Conservation (phyloP, 2,888 invertebrate genomes). For the Sinhomidia bicolor region DNA sequence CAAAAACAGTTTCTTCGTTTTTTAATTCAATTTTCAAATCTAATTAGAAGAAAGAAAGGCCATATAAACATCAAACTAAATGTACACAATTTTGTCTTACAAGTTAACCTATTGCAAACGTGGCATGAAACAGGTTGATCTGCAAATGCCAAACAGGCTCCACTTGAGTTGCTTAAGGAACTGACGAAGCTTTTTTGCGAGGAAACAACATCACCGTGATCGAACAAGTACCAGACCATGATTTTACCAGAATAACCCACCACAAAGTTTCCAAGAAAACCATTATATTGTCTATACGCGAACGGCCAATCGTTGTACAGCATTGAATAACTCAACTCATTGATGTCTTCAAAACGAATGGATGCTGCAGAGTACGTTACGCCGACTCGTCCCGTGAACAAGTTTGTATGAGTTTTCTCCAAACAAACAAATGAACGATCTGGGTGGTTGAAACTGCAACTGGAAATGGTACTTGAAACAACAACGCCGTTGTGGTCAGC, state of each 20-base stretch:
- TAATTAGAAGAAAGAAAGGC: too few relatives aligned
- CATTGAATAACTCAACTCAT: conserved; percentile 4
- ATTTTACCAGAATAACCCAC: conserved; percentile 73
- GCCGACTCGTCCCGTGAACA: conserved; percentile 73
- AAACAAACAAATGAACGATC: conserved; percentile 73
- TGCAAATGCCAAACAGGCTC: background rate
- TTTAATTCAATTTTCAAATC: too few relatives aligned
- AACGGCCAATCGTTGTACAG: conserved; percentile 30
- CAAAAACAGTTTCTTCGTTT: background rate
- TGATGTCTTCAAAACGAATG: background rate
- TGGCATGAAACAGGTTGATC: background rate
- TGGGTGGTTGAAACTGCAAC: conserved; percentile 77
- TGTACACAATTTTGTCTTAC: background rate
- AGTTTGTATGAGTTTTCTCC: conserved; percentile 20
- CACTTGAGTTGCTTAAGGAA: background rate
- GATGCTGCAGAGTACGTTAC: conserved; percentile 21
- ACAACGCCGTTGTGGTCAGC: background rate
- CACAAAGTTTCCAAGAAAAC: conserved; percentile 29
- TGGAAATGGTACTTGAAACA: background rate
- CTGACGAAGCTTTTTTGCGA: background rate
- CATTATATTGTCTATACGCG: background rate
- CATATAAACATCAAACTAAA: too few relatives aligned
- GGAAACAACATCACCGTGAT: background rate
- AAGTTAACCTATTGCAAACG: background rate
- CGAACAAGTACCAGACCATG: conserved; percentile 69